A percentile compares a stretch with the other conserved stretches of the same genome.
phyloP scores from a whole-genome alignment of 2,113 vertebrate species.

The Aphelocoma coerulescens region DNA sequence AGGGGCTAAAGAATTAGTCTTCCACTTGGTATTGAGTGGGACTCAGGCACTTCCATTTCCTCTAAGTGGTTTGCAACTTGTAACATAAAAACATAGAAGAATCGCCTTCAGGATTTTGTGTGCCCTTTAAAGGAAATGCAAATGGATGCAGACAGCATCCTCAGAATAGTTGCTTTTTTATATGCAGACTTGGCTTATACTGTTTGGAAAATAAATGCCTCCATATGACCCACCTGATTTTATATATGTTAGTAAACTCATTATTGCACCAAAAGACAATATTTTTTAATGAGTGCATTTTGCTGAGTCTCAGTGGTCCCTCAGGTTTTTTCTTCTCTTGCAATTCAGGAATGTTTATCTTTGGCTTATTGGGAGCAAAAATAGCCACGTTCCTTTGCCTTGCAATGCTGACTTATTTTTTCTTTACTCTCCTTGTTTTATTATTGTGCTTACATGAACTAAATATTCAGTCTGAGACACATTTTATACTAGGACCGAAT shows the following conservation, averaged over 20 bases:
- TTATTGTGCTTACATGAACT: neutral
- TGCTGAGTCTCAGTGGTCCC: neutral
- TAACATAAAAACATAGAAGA: neutral
- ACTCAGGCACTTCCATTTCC: neutral
- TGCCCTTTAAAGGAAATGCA: neutral
- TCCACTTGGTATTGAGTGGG: neutral
- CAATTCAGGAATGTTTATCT: neutral
- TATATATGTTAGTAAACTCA: neutral
- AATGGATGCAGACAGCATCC: neutral
- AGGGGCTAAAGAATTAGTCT: neutral
- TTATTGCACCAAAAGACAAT: neutral
- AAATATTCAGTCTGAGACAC: neutral
- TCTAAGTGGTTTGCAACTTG: neutral
- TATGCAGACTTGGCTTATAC: neutral
- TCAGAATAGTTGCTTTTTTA: neutral
- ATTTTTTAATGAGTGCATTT: neutral
- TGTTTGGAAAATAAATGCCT: neutral
- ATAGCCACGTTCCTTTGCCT: neutral
- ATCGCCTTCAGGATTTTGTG: neutral
- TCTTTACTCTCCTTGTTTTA: neutral
- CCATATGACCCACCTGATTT: neutral
- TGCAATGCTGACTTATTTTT: neutral
- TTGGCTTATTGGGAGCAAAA: neutral
- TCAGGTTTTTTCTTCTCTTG: neutral
- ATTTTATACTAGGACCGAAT: neutral